Conservation (phyloP, 2,113 vertebrate species). For the Acanthochromis polyacanthus region DNA sequence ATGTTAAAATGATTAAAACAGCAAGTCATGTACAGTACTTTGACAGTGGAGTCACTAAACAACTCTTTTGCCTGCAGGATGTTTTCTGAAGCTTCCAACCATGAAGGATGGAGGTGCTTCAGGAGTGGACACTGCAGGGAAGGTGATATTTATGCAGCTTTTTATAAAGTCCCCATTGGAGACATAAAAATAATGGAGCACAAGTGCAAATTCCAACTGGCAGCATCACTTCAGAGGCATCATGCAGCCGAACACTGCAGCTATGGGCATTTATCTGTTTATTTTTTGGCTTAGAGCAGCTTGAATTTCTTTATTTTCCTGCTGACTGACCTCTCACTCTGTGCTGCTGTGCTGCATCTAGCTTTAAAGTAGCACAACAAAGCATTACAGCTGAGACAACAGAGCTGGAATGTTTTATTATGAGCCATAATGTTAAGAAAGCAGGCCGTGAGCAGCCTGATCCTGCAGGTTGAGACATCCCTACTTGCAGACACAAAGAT, state of each 20-base stretch:
- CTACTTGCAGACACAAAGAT: conserved; percentile 11
- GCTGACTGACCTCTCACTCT: background rate
- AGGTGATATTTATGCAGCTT: background rate
- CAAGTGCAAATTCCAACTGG: background rate
- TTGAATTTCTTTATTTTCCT: background rate
- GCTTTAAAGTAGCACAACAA: background rate
- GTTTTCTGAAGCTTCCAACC: background rate
- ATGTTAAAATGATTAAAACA: background rate
- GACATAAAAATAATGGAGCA: background rate
- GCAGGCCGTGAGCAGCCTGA: background rate
- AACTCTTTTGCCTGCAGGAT: background rate
- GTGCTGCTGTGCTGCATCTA: background rate
- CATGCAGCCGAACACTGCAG: background rate
- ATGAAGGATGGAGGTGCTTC: background rate
- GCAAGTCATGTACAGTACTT: background rate
- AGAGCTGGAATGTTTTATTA: background rate
- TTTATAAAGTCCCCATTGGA: background rate
- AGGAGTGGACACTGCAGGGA: background rate
- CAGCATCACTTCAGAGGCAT: background rate
- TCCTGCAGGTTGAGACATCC: background rate
- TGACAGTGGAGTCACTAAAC: background rate
- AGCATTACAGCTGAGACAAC: background rate
- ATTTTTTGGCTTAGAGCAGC: background rate
- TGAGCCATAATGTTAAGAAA: background rate
- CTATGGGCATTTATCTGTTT: background rate